A percentile compares a stretch with the other conserved stretches of the same genome.
These are phyloP conservation scores for Acrobasis repandana DNA, from an alignment of 2,888 invertebrate species.

Conservation along the genomic window DNA sequence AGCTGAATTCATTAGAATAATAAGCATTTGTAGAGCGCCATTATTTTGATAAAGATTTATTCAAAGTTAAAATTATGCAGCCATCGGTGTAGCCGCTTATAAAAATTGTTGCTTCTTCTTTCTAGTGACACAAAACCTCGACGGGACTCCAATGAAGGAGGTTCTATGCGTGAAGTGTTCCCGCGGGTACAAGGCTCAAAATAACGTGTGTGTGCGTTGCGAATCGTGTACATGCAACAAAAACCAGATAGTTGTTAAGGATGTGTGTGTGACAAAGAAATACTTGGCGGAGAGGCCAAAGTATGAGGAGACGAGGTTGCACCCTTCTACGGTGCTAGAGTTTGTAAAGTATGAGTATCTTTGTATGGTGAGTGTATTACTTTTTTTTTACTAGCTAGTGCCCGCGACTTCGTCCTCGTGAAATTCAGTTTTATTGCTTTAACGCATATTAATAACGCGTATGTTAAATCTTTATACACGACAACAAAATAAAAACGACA, in stretches of 20 bases:
- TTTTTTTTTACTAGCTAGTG: constrained; percentile 4
- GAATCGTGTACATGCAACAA: constrained; percentile 56
- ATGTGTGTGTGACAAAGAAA: constrained; percentile 57
- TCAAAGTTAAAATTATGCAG: too few relatives aligned
- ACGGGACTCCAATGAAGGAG: constrained; percentile 68
- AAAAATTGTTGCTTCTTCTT: constrained; percentile 10
- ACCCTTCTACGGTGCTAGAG: constrained; percentile 56
- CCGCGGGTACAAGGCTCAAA: constrained; percentile 53
- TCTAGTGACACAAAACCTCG: constrained; percentile 68
- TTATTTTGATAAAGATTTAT: too few relatives aligned
- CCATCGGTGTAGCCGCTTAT: too few relatives aligned
- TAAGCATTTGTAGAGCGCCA: too few relatives aligned
- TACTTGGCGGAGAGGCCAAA: constrained; percentile 60
- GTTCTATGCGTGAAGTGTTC: constrained; percentile 71
- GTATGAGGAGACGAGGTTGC: constrained; percentile 54
- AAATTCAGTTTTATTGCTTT: too few relatives aligned
- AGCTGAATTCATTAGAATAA: too few relatives aligned
- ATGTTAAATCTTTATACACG: too few relatives aligned
- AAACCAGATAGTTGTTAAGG: constrained; percentile 55
- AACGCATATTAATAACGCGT: too few relatives aligned
- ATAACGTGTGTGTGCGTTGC: constrained; percentile 61
- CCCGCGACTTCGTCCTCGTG: too few relatives aligned
- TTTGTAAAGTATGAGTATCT: constrained; percentile 67
- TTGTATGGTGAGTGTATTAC: constrained; percentile 57
- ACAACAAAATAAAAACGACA: too few relatives aligned